Base-by-base conservation (phyloP, 2,113 vertebrate genomes). In the Brachyhypopomus gauderio region DNA sequence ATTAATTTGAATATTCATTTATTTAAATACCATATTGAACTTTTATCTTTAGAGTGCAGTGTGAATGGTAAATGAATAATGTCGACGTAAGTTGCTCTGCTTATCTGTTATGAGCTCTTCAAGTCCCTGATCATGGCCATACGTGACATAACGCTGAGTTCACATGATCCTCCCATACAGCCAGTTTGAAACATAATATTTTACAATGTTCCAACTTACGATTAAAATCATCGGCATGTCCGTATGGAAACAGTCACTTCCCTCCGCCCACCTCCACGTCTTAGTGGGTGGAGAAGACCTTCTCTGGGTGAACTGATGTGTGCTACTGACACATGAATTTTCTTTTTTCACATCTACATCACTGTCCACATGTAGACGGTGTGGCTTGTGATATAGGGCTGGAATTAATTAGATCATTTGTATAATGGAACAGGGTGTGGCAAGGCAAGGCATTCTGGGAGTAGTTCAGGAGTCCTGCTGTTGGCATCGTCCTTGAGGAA, bases 401-500 rank as follows among this genome's bases (percentile, higher is more conserved):
- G 81, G 86, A 90, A 92, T 92, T 89, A 92, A 93, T 93, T 91
- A 91, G 88, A 91, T 88, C 70, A 90, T 92, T 89, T 92, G 91
- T 92, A 84, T 90, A 90, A 89, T 89, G 88, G 89, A 90, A 87
- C 88, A 74, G 48, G 86, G 83, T 87, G 84, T 86, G 87, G 78
- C 72, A 77, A 88, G 89, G 85, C 85, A 77, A 56, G 55, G 16
- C 2, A 81, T 85, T 72, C 86, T 87, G 72, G 30, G 77, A 83
- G 71, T 85, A 87, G 85, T 81, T 84, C 87, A 75, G 74, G 88
- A 87, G 85, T 90, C 89, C 92, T 79, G 85, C 80, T 71, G 90
- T 85, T 91, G 83, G 78, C 82, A 76, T 90, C 91, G 93, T 94
- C 93, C 93, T 94, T 94, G 93, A 93, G 90, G 90, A 92, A 89